phyloP scores from a whole-genome alignment of 2,113 vertebrate species.

The Eudyptes chrysolophus region DNA sequence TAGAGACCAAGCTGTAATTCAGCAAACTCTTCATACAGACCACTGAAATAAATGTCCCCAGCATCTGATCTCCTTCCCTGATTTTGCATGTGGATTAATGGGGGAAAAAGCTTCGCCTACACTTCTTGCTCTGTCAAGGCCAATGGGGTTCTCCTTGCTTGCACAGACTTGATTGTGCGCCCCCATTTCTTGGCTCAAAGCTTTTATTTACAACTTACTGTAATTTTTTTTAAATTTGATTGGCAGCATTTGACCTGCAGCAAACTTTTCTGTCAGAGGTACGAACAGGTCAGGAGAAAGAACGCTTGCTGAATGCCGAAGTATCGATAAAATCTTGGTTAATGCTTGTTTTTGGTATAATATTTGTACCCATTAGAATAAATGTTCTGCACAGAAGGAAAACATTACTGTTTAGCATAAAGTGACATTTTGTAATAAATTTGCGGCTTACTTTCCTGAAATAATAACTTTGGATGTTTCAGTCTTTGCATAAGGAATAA shows the following conservation, averaged over 20 bases:
- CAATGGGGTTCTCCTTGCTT: not conserved
- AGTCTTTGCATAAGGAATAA: not conserved
- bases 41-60: not conserved
- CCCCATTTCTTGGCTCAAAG: not conserved
- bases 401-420: not conserved
- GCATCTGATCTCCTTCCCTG: fast-evolving
- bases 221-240: not conserved
- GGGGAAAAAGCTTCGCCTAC: not conserved
- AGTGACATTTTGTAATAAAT: not conserved
- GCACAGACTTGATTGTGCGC: not conserved
- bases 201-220: not conserved
- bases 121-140: not conserved
- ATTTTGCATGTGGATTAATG: not conserved
- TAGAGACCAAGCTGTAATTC: not conserved
- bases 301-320: not conserved
- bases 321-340: not conserved
- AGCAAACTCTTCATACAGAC: not conserved
- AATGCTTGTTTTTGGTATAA: not conserved
- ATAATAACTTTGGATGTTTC: not conserved
- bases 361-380: not conserved
- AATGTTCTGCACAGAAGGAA: not conserved
- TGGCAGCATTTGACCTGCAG: not conserved
- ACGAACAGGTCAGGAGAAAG: not conserved
- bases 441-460: not conserved
- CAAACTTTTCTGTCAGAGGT: not conserved